Base-by-base conservation (phyloP, 1,140 invertebrate species). In the Cepaea nemoralis region DNA sequence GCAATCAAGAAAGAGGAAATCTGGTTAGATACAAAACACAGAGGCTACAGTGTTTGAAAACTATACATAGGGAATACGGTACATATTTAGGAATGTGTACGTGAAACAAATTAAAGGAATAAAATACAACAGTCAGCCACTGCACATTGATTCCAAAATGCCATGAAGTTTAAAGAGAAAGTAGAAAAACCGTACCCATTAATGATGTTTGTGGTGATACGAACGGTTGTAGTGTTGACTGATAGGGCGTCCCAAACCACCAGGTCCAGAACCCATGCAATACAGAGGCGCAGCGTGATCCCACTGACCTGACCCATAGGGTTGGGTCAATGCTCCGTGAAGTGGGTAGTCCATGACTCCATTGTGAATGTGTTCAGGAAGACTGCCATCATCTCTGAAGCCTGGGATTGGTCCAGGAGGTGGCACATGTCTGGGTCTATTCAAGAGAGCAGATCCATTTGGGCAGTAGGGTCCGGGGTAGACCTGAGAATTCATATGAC, bases 261-360 rank as follows among this genome's bases (percentile, higher is more conserved):
- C 33, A 69, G 77, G 70, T 69, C 77, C 77, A 6, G 35, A 35
- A 42, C 77, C 63, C 63, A 45, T 78, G 77, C 66, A 63, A 63
- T 27, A 78, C 37, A n/a, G 50, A 50, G 48, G 75, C 19, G 77
- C 8, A 31, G 66, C 40, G 48, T 69, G 77, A 42, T 69, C 63
- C 77, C 63, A 78, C 77, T 78, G 77, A 78, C 77, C 77, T 78
- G 77, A 42, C 66, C 77, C 77, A 42, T 45, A 69, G 16, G 75
- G 50, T 16, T 59, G 75, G 75, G 45, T 40, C 48, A 66, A 10
- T n/a, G 75, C 1, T 39, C 50, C 75, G 40, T 66, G 48, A 59
- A 35, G 75, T 19, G 27, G 39, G 40, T 27, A 70, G 69, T 70
- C 69, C 35, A 22, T 70, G 10, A 19, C 27, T 24, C 35, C n/a